Conservation (phyloP, 2,797 vertebrate genomes). For the Leuciscus waleckii region DNA sequence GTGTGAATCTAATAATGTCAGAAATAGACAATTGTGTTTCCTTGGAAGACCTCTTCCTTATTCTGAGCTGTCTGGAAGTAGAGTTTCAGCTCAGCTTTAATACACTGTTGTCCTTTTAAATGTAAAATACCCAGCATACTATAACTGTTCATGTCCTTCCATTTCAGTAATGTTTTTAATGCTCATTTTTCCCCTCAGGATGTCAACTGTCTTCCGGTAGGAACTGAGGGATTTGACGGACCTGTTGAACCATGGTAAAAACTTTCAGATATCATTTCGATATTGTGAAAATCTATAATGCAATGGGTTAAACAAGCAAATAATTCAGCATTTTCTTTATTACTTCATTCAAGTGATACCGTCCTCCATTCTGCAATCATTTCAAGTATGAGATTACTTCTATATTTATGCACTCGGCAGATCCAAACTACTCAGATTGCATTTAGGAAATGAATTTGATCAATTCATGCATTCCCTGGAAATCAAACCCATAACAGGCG, state of each 20-base stretch:
- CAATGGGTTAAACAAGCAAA: neutral
- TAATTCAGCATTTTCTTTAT: neutral
- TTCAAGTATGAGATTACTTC: neutral
- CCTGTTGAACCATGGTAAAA: neutral
- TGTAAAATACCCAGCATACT: neutral
- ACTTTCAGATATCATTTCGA: neutral
- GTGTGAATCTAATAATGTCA: constrained; percentile 17
- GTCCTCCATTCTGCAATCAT: neutral
- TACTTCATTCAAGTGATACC: neutral
- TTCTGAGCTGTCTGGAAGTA: neutral
- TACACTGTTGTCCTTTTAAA: neutral
- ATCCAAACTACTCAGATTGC: neutral
- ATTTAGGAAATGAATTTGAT: neutral
- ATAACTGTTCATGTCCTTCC: neutral
- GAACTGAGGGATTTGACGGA: neutral
- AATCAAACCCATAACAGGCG: neutral
- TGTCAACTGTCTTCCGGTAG: neutral
- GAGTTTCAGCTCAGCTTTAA: neutral
- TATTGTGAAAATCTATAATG: neutral
- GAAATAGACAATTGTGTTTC: constrained; percentile 1
- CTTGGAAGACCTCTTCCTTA: constrained; percentile 1
- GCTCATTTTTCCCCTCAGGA: neutral
- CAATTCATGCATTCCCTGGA: neutral
- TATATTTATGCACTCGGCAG: neutral
- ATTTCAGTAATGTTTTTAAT: neutral